Evolutionary conservation across 2,797 vertebrate genomes (phyloP), one percentile per base, ranked within the genome.

Genomic region (Lutjanus campechanus): DNA sequence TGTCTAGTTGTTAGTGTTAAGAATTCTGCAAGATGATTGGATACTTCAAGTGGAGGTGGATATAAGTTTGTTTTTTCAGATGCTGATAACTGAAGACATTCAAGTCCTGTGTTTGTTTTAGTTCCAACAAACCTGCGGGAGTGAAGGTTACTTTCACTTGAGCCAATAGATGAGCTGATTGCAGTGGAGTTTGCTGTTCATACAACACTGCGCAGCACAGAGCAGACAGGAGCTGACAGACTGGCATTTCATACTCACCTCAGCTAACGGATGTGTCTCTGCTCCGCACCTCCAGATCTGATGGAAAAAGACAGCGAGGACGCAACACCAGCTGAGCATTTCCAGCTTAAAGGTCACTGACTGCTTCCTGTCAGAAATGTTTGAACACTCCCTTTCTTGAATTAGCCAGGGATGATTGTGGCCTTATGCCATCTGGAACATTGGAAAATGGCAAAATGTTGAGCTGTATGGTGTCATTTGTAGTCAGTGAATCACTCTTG

Each of bases 261-360:
- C 83, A 50, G 69, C 84, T 70, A 51, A 79, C 77, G 81, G 77
- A 88, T 69, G 80, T 19, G 53, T 86, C 73, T 86, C 47, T 8
- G 58, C 63, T 66, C 75, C 16, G 20, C 84, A 66, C 68, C 56
- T 82, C 65, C 74, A 60, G 25, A 46, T 77, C 73, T 86, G 84
- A 85, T 82, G 80, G 64, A 67, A 82, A 73, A 78, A 73, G 84
- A 89, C 88, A 87, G 85, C 40, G 1, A 80, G 53, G 79, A 58
- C 6, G 64, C 58, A 36, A 29, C 49, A 77, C 66, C 82, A 88
- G 83, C 75, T 16, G 2, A 82, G 69, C 83, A 76, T 83, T 88
- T 84, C 85, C 88, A 83, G 82, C 81, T 77, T 89, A 92, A 95
- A 94, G 91, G 92, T 93, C 90, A 92, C 64, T n/a, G 77, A 67